phyloP scores from a whole-genome alignment of 2,113 vertebrate species.

The Marcusenius ussheri region DNA sequence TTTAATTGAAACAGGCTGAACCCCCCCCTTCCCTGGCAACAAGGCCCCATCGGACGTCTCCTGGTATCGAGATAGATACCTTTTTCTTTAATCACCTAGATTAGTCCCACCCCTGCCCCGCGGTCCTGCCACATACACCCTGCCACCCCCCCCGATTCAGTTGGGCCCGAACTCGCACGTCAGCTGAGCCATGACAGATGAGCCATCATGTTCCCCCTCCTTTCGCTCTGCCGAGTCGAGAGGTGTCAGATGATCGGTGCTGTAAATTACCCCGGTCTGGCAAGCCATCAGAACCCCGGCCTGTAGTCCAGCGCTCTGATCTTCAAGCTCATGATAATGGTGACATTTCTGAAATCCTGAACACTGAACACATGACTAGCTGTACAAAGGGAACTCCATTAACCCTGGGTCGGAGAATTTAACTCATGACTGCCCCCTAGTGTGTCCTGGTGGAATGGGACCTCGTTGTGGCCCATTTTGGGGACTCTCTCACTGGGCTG shows the following conservation, averaged over 20 bases:
- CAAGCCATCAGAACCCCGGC: background rate
- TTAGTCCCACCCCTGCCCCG: too few species aligned
- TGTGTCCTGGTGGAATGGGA: background rate
- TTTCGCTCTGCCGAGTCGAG: background rate
- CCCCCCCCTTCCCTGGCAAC: background rate
- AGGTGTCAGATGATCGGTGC: background rate
- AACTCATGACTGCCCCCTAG: background rate
- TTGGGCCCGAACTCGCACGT: background rate
- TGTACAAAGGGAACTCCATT: background rate
- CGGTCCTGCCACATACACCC: background rate
- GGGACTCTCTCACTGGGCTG: background rate
- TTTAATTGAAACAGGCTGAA: background rate
- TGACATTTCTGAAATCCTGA: background rate
- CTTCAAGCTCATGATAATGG: background rate
- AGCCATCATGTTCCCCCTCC: background rate
- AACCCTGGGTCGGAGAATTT: background rate
- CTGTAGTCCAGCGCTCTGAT: background rate
- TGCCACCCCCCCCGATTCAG: too few species aligned
- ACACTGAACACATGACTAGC: background rate
- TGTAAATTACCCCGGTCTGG: background rate
- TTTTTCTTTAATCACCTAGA: background rate
- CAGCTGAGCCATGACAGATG: background rate
- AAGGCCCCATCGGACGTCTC: background rate
- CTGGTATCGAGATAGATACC: background rate
- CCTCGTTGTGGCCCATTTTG: background rate